Percentiles rank a stretch among this genome's conserved stretches.
Evolutionary conservation across 2,888 invertebrate species (phyloP).

Genomic region (Leptinotarsa haldemani): DNA sequence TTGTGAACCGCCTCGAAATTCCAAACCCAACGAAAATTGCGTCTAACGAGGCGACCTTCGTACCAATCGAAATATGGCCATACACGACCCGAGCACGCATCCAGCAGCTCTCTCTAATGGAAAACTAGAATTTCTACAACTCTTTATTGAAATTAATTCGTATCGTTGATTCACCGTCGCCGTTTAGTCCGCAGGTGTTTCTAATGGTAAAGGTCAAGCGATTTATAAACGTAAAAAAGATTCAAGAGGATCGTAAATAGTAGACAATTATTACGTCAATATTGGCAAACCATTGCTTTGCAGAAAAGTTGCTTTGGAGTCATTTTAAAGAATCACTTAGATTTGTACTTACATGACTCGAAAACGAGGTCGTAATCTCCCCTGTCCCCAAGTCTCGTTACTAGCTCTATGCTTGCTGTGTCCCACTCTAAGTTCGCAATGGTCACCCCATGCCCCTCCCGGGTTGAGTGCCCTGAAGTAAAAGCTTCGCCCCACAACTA

Average conservation of each 20-base stretch:
- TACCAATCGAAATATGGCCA: conserved; percentile 13
- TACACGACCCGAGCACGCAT: background rate
- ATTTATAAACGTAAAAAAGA: conserved; percentile 3
- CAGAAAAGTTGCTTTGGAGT: background rate
- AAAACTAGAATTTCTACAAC: conserved; percentile 9
- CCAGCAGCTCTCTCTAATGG: conserved; percentile 3
- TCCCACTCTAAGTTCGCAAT: no score
- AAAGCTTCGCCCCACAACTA: no score
- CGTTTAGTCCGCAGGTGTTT: conserved; percentile 12
- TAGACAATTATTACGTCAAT: background rate
- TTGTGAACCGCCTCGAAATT: background rate
- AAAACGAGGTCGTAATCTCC: no score
- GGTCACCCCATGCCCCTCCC: no score
- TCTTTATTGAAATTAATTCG: conserved; percentile 13
- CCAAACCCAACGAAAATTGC: background rate
- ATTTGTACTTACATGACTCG: no score
- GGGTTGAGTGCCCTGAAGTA: no score
- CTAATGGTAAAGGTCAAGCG: conserved; percentile 17
- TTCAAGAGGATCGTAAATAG: conserved; percentile 10
- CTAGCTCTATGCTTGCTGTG: no score
- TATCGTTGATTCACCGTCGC: conserved; percentile 9
- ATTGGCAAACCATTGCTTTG: background rate
- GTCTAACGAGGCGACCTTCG: background rate
- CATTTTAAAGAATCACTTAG: no score
- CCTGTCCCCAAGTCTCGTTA: no score